phyloP scores from a whole-genome alignment of 2,797 vertebrate genomes.

The Microctenopoma lineatum region DNA sequence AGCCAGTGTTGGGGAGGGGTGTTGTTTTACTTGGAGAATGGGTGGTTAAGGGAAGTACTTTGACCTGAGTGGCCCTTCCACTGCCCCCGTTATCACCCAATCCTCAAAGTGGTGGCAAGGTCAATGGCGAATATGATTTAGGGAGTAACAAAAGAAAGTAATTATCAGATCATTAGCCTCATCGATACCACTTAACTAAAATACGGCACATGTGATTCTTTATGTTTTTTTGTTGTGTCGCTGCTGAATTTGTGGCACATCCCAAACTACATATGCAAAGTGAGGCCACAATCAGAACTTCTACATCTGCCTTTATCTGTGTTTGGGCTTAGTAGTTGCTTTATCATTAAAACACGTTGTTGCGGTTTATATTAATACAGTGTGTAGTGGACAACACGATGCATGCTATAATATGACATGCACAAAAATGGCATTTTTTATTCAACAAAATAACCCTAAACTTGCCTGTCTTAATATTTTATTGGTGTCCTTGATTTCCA shows the following conservation, averaged over 20 bases:
- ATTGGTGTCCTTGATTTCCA: constrained; percentile 12
- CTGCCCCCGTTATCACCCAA: constrained; percentile 52
- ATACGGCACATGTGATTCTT: constrained; percentile 16
- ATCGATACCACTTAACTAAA: constrained; percentile 59
- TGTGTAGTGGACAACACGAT: not conserved
- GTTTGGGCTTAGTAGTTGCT: not conserved
- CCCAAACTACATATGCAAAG: not conserved
- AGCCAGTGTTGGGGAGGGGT: constrained; percentile 42
- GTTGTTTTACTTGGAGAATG: constrained; percentile 18
- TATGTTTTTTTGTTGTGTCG: not conserved
- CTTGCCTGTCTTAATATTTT: not conserved
- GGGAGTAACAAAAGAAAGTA: constrained; percentile 25
- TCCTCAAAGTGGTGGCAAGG: constrained; percentile 56
- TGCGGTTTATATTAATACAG: not conserved
- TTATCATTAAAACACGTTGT: not conserved
- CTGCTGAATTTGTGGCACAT: constrained; percentile 1
- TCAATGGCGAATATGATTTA: constrained; percentile 39
- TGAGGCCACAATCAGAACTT: not conserved
- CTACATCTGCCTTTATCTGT: not conserved
- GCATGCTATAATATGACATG: not conserved
- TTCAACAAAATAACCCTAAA: too few relatives aligned
- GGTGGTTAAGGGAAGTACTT: constrained; percentile 17
- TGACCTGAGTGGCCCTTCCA: constrained; percentile 17
- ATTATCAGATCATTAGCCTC: constrained; percentile 30
- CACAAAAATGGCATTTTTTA: not conserved